Conservation (phyloP, 1,140 invertebrate species). For the Meloidogyne hapla region DNA sequence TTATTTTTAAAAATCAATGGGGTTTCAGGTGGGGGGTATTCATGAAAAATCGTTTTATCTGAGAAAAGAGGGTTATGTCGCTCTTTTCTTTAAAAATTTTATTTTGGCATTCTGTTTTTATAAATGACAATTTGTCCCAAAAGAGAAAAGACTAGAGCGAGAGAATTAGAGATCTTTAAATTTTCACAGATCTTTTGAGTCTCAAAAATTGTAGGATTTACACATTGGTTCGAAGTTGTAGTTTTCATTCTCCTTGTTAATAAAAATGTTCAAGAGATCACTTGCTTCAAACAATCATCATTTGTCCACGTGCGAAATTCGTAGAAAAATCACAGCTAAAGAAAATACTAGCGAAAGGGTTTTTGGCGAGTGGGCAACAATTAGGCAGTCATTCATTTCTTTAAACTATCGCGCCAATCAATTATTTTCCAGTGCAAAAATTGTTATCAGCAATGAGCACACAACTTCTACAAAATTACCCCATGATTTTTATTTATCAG, state of each 20-base stretch:
- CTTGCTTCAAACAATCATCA: no score
- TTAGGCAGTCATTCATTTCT: background rate
- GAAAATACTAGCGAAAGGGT: background rate
- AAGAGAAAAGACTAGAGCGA: background rate
- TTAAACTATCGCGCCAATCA: background rate
- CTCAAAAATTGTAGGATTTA: no score
- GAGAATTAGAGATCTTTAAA: background rate
- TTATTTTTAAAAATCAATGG: no score
- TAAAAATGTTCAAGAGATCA: no score
- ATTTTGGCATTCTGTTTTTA: background rate
- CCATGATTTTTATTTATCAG: constrained; percentile 6
- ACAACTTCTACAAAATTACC: background rate
- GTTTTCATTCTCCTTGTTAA: no score
- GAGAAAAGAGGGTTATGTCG: background rate
- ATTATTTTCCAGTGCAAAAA: background rate
- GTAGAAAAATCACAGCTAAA: background rate
- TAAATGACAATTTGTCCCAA: no score
- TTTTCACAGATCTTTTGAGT: no score
- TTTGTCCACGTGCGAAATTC: background rate
- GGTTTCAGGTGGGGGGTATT: no score
- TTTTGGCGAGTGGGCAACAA: background rate
- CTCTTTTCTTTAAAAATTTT: background rate
- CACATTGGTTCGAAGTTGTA: no score
- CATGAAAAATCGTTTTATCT: no score
- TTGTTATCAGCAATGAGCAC: background rate